Evolutionary conservation across 2,888 invertebrate genomes (phyloP).

Genomic region (Sarcophaga variegata): DNA sequence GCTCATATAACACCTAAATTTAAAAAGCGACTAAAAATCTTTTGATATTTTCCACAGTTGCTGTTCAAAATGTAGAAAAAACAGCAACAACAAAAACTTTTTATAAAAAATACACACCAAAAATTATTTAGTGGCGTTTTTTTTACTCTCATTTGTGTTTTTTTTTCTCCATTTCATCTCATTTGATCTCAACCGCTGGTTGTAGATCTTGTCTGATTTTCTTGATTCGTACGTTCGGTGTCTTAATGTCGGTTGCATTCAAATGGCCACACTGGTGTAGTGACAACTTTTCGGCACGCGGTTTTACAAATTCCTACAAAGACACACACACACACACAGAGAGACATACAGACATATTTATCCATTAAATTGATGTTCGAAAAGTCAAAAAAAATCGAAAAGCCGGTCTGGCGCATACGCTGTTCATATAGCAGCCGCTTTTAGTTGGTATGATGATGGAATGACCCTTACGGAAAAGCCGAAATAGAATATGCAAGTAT

Average conservation of each 20-base stretch:
- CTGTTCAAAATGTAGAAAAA: constrained; percentile 1
- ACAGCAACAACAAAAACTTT: background rate
- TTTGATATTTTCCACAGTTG: constrained; percentile 33
- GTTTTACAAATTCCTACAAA: constrained; percentile 77
- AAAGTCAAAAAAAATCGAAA: constrained; percentile 18
- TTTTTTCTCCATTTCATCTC: constrained; percentile 2
- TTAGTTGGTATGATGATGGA: constrained; percentile 24
- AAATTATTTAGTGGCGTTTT: constrained; percentile 58
- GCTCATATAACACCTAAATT: background rate
- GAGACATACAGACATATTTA: too few species aligned
- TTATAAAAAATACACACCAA: constrained; percentile 20
- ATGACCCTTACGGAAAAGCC: constrained; percentile 52
- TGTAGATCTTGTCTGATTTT: constrained; percentile 50
- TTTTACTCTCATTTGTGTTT: constrained; percentile 33
- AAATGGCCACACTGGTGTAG: constrained; percentile 74
- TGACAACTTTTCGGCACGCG: constrained; percentile 80
- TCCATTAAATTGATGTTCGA: background rate
- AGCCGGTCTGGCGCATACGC: constrained; percentile 68
- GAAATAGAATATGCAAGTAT: background rate
- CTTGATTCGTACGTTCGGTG: constrained; percentile 46
- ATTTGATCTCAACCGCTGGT: constrained; percentile 62
- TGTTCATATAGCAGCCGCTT: background rate
- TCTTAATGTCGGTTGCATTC: constrained; percentile 68
- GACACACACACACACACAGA: constrained; percentile 34
- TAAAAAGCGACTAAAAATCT: constrained; percentile 10